phyloP scores from a whole-genome alignment of 2,888 invertebrate species.

The Parapristionchus giblindavisi region DNA sequence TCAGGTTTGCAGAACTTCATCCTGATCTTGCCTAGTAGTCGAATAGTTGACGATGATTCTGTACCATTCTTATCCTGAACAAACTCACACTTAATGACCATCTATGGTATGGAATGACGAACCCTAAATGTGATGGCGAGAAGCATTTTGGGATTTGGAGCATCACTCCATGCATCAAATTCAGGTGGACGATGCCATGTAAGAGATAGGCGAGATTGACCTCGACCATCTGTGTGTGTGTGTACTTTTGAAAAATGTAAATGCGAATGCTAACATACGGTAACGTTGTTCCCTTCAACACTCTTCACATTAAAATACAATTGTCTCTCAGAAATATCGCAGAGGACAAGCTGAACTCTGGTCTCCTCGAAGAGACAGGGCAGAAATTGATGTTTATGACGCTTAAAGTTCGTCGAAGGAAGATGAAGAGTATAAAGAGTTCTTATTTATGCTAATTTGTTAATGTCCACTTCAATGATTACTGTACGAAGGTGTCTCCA shows the following conservation, averaged over 20 bases:
- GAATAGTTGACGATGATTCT: constrained; percentile 24
- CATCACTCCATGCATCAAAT: constrained; percentile 48
- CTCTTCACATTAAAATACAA: background rate
- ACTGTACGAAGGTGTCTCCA: no score
- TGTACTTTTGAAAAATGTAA: constrained; percentile 53
- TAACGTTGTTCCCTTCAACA: constrained; percentile 43
- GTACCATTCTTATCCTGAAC: constrained; percentile 28
- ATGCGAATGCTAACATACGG: no score
- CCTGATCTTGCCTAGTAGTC: constrained; percentile 32
- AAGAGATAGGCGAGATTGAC: constrained; percentile 55
- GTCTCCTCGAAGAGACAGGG: no score
- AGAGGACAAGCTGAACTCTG: no score
- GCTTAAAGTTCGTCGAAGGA: no score
- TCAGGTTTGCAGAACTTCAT: constrained; percentile 48
- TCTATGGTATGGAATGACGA: no score
- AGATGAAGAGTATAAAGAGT: no score
- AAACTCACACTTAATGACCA: background rate
- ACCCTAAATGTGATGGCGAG: constrained; percentile 50
- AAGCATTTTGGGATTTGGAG: constrained; percentile 54
- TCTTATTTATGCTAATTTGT: no score
- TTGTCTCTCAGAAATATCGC: background rate
- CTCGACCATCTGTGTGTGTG: constrained; percentile 57
- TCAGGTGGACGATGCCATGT: constrained; percentile 55
- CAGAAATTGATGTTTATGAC: no score
- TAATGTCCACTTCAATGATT: no score